Conservation (phyloP, 1,140 invertebrate genomes). For the Limonius californicus region DNA sequence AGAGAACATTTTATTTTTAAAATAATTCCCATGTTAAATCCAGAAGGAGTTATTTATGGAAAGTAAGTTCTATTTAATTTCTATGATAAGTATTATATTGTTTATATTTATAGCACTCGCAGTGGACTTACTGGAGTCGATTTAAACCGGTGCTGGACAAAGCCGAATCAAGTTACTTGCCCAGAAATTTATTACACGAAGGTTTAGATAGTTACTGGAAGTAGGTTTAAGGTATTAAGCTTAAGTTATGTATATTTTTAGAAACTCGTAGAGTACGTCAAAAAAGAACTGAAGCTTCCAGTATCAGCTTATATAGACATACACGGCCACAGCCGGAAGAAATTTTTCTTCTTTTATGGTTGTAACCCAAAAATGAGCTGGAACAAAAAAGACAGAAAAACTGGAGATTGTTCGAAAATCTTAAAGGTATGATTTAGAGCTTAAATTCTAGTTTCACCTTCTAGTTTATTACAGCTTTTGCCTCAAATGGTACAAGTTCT, state of each 20-base stretch:
- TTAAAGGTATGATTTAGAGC: background rate
- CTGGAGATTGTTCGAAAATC: background rate
- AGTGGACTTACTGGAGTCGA: constrained; percentile 26
- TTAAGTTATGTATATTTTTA: background rate
- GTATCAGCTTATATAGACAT: constrained; percentile 27
- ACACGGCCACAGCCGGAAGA: constrained; percentile 30
- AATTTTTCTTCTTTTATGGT: constrained; percentile 30
- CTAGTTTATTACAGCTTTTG: background rate
- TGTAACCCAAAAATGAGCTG: constrained; percentile 27
- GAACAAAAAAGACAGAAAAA: constrained; percentile 17
- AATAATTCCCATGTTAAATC: constrained; percentile 95
- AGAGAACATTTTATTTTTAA: constrained; percentile 80
- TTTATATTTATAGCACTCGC: constrained; percentile 19
- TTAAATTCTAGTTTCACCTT: no score
- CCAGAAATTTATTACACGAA: constrained; percentile 27
- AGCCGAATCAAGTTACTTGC: constrained; percentile 20
- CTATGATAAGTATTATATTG: background rate
- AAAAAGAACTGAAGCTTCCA: constrained; percentile 2
- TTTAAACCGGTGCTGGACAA: constrained; percentile 29
- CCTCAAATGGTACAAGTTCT: background rate
- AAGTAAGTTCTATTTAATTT: constrained; percentile 60
- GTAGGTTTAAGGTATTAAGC: background rate
- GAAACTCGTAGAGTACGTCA: constrained; percentile 25
- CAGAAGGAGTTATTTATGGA: constrained; percentile 89
- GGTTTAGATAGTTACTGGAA: background rate